phyloP scores from a whole-genome alignment of 2,888 invertebrate genomes.

The Polyommatus iphigenia region DNA sequence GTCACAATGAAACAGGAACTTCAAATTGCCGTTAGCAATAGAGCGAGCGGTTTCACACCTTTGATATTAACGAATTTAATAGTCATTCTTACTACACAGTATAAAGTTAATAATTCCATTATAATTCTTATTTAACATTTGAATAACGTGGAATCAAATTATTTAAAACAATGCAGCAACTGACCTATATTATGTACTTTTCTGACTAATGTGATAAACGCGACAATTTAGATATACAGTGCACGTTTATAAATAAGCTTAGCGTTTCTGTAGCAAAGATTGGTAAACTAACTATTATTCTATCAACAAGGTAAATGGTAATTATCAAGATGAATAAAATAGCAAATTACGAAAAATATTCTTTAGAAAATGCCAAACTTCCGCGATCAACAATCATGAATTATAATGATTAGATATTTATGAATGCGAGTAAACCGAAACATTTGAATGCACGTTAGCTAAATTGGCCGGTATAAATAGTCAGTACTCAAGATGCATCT shows the following conservation, averaged over 20 bases:
- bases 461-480: too few species aligned
- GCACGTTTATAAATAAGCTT: neutral
- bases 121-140: neutral
- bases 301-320: neutral
- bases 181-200: neutral
- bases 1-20: slow-evolving; percentile 2
- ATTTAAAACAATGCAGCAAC: neutral
- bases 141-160: neutral
- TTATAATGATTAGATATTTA: neutral
- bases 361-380: too few species aligned
- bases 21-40: slow-evolving; percentile 16
- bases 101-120: neutral
- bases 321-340: neutral
- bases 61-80: slow-evolving; percentile 5
- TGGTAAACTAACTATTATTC: neutral
- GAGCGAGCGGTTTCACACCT: slow-evolving; percentile 1
- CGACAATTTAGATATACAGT: neutral
- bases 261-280: neutral
- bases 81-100: neutral
- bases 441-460: neutral
- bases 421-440: neutral
- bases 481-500: too few species aligned
- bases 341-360: too few species aligned
- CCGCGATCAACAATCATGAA: too few species aligned
- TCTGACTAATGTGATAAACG: neutral